Conservation (phyloP, 2,888 invertebrate genomes). For the Sympetrum striolatum region DNA sequence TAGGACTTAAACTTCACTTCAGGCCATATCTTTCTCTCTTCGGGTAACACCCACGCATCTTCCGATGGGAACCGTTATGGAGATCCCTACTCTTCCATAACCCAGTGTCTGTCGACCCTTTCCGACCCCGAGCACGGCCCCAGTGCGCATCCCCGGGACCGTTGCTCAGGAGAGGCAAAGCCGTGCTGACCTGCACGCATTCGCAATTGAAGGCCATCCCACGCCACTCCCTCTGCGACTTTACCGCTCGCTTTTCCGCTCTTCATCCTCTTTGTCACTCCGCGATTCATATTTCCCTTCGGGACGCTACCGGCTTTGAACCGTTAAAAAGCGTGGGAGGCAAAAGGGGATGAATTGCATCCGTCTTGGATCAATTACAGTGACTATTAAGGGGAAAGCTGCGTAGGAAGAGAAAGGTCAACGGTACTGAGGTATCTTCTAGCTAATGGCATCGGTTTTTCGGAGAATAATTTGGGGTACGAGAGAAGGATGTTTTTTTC, state of each 20-base stretch:
- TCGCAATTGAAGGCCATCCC: neutral
- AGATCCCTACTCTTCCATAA: neutral
- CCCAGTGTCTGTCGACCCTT: neutral
- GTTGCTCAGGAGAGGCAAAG: neutral
- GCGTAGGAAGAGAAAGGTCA: neutral
- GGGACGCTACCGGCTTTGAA: neutral
- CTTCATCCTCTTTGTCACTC: neutral
- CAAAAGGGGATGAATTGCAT: neutral
- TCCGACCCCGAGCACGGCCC: neutral
- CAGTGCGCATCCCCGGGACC: neutral
- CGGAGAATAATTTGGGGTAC: too few relatives aligned
- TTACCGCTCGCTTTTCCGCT: neutral
- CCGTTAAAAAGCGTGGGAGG: neutral
- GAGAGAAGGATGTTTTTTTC: too few relatives aligned
- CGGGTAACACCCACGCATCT: neutral
- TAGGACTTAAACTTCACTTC: neutral
- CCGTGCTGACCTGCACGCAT: neutral
- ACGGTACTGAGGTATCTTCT: neutral
- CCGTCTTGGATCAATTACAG: neutral
- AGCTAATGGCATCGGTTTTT: too few relatives aligned
- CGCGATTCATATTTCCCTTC: neutral
- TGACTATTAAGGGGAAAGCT: neutral
- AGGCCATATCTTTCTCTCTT: neutral
- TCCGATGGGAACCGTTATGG: neutral
- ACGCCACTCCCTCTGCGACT: neutral